Conservation (phyloP, 2,797 vertebrate species). For the Gallirallus australis region DNA sequence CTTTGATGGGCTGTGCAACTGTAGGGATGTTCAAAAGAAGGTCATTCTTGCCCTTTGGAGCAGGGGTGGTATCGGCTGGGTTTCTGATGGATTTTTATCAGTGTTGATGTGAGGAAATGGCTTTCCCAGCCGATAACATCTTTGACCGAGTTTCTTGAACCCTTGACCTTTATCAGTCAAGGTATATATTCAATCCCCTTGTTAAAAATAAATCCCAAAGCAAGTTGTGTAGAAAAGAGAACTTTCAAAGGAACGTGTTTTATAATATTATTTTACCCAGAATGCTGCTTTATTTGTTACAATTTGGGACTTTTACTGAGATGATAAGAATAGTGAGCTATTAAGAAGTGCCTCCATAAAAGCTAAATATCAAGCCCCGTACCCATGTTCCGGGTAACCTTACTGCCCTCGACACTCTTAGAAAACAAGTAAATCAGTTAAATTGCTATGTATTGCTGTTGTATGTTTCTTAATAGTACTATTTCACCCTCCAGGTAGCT, state of each 20-base stretch:
- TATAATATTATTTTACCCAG: background rate
- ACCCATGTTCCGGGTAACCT: background rate
- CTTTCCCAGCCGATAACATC: constrained; percentile 84
- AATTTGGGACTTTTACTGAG: background rate
- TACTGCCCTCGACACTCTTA: background rate
- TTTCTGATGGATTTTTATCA: constrained; percentile 78
- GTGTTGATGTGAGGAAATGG: constrained; percentile 80
- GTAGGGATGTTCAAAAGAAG: constrained; percentile 72
- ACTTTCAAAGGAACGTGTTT: background rate
- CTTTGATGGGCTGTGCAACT: constrained; percentile 75
- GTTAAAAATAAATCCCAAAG: constrained; percentile 61
- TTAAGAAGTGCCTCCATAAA: constrained; percentile 14
- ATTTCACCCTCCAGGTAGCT: constrained; percentile 34
- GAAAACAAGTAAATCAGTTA: constrained; percentile 50
- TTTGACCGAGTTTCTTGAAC: constrained; percentile 81
- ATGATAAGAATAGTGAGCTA: background rate
- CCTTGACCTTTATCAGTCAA: constrained; percentile 76
- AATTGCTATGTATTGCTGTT: constrained; percentile 8
- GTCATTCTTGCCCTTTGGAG: constrained; percentile 71
- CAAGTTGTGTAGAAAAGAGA: constrained; percentile 11
- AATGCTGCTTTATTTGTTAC: background rate
- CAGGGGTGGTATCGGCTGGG: constrained; percentile 28
- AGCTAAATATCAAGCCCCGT: background rate
- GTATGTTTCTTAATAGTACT: background rate
- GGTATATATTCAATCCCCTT: constrained; percentile 57